These are phyloP conservation scores for Ariopsis seemanni DNA, from an alignment of 2,113 vertebrate genomes.

Conservation along the genomic window DNA sequence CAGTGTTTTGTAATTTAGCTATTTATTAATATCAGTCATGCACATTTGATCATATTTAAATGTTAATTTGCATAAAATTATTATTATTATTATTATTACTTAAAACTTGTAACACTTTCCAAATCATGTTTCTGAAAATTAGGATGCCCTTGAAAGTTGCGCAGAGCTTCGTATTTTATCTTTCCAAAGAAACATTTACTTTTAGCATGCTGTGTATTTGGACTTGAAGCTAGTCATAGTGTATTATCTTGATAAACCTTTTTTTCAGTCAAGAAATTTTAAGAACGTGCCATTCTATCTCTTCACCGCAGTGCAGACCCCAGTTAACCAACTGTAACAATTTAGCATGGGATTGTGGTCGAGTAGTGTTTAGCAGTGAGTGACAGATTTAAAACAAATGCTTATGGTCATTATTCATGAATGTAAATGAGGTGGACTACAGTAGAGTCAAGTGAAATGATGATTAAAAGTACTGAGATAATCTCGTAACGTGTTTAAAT, in stretches of 20 bases:
- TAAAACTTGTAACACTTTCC: neutral
- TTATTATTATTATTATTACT: no score
- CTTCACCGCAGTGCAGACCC: neutral
- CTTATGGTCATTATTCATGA: conserved; percentile 17
- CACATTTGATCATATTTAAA: neutral
- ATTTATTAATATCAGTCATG: neutral
- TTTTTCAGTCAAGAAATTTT: neutral
- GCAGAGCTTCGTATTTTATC: neutral
- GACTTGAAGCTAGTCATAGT: neutral
- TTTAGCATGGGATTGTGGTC: neutral
- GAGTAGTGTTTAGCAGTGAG: neutral
- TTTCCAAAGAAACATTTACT: neutral
- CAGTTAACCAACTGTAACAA: neutral
- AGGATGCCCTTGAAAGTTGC: neutral
- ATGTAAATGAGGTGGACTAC: neutral
- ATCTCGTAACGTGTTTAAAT: conserved; percentile 18
- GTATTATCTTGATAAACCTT: neutral
- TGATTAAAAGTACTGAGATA: conserved; percentile 26
- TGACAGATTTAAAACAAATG: neutral
- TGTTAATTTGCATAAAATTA: no score
- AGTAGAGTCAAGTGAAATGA: neutral
- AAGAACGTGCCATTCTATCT: neutral
- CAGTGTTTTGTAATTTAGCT: no score
- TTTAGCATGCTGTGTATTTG: neutral
- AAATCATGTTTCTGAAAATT: neutral